Percentiles rank a stretch among this genome's conserved stretches.
These are phyloP conservation scores for Napeogenes inachia DNA, from an alignment of 2,888 invertebrate species.

Conservation along the genomic window DNA sequence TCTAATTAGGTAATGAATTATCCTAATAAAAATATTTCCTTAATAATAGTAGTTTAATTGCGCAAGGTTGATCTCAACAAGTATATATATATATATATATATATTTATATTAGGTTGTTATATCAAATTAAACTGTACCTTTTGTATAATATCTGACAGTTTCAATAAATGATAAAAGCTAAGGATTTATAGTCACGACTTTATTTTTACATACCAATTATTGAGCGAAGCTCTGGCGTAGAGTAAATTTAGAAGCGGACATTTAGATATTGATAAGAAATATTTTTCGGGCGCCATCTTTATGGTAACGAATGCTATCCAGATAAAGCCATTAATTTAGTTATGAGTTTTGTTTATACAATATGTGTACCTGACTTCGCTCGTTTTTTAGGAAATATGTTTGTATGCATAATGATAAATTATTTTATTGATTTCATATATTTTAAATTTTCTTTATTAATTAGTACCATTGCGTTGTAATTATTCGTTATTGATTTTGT, in stretches of 20 bases:
- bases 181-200: slow-evolving; percentile 30
- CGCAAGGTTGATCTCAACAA: too few species aligned
- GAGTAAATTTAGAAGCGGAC: slow-evolving; percentile 40
- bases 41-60: too few species aligned
- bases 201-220: slow-evolving; percentile 49
- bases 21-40: too few species aligned
- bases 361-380: too few species aligned
- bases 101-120: too few species aligned
- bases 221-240: slow-evolving; percentile 43
- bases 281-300: slow-evolving; percentile 12
- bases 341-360: not conserved
- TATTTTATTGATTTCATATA: too few species aligned
- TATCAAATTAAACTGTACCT: not conserved
- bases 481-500: too few species aligned
- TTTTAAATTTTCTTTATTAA: too few species aligned
- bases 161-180: slow-evolving; percentile 15
- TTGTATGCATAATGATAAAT: too few species aligned
- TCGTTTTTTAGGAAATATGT: too few species aligned
- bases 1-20: not conserved
- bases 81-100: too few species aligned
- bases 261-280: slow-evolving; percentile 55
- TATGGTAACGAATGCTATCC: slow-evolving; percentile 1
- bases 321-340: slow-evolving; percentile 2
- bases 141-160: not conserved
- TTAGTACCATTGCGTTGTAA: too few species aligned